Percentiles rank a stretch among this genome's conserved stretches.
Evolutionary conservation across 2,888 invertebrate genomes (phyloP).

Genomic region (Leptopilina myrica): DNA sequence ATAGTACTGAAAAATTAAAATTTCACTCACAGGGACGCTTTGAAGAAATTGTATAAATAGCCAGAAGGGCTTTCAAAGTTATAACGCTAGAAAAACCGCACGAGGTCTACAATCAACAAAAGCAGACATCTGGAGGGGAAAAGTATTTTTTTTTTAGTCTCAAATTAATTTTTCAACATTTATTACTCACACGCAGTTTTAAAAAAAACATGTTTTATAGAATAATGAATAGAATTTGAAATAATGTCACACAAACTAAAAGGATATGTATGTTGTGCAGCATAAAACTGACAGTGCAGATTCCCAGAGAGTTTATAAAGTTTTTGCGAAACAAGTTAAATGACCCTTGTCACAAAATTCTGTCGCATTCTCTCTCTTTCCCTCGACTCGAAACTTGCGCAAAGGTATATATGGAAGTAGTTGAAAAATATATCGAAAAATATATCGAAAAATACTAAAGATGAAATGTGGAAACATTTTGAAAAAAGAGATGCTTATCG

Average conservation of each 20-base stretch:
- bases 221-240: neutral
- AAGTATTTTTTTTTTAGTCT: no score
- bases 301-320: constrained; percentile 13
- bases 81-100: neutral
- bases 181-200: neutral
- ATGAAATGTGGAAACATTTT: neutral
- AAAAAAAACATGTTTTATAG: neutral
- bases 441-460: neutral
- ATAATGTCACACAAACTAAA: neutral
- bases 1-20: constrained; percentile 20
- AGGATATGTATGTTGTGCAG: neutral
- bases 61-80: constrained; percentile 4
- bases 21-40: constrained; percentile 2
- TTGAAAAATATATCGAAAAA: no score
- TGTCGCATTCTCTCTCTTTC: constrained; percentile 9
- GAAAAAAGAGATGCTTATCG: neutral
- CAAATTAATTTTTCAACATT: no score
- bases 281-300: constrained; percentile 1
- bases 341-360: constrained; percentile 29
- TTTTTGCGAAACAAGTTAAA: constrained; percentile 1
- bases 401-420: no score
- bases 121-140: no score
- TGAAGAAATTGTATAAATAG: constrained; percentile 20
- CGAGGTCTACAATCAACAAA: no score
- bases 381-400: no score